A percentile compares a stretch with the other conserved stretches of the same genome.
Evolutionary conservation across 2,797 vertebrate species (phyloP).

Genomic region (Silurus lanzhouensis): DNA sequence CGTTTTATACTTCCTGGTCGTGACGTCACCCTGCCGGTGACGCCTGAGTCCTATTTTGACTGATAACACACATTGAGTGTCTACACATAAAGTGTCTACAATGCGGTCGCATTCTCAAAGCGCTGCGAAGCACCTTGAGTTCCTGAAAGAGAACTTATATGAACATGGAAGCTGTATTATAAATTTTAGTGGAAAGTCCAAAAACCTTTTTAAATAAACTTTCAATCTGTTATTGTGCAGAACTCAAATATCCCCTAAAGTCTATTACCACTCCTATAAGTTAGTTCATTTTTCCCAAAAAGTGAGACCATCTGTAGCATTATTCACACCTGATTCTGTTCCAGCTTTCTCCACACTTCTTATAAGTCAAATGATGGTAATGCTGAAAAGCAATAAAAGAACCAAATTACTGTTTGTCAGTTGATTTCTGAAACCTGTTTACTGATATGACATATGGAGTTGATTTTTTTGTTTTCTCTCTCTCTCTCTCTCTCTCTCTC

Average conservation of each 20-base stretch:
- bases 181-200: constrained; percentile 10
- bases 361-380: background rate
- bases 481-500: background rate
- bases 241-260: background rate
- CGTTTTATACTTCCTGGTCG: no score
- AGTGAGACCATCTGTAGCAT: background rate
- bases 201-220: background rate
- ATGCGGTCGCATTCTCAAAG: no score
- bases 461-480: constrained; percentile 31
- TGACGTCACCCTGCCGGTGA: no score
- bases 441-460: constrained; percentile 16
- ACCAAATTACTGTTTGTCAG: background rate
- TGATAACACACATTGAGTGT: no score
- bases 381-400: background rate
- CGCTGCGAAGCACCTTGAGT: no score
- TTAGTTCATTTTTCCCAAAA: background rate
- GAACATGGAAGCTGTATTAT: background rate
- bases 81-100: no score
- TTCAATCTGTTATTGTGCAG: background rate
- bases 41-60: no score
- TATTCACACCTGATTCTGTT: background rate
- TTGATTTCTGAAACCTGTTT: constrained; percentile 28
- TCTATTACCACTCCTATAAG: background rate
- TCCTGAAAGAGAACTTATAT: background rate
- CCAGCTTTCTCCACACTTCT: background rate